Base-by-base conservation (phyloP, 2,888 invertebrate genomes). In the Pherbina coryleti region DNA sequence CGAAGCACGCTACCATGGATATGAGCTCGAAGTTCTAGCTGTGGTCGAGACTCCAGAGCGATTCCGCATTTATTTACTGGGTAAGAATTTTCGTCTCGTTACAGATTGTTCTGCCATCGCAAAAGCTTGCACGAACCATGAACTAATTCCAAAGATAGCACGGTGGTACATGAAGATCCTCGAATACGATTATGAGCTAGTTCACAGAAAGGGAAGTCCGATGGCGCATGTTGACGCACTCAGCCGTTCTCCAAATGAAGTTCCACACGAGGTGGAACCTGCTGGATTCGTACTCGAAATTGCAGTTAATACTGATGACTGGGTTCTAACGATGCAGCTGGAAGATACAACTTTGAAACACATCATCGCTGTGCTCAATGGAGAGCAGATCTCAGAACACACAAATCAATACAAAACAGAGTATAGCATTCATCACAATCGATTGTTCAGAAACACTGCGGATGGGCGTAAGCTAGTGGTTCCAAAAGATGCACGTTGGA, bases 81-180 rank as follows among this genome's bases (percentile, higher is more conserved):
- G 67, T 19, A 75, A 69, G 25, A 8, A 25, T 9, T 75, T 75
- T 57, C 55, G 60, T 7, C 51, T 75, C 44, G 34, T 75, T 7
- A 75, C 66, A 9, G 67, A 75, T 25, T 75, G 67, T n/a, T 51
- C 75, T n/a, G 67, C 75, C 5, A 53, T 75, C 37, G 67, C 55
- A 5, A 66, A 53, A 53, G 49, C 73, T 25, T 77, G 76, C 62
- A 37, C 85, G 83, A 74, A 79, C 76, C 60, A 85, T 84, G 88
- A 69, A 84, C 84, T 75, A 67, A 74, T 57, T 51, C 83, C 67
- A 77, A 83, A 69, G 80, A 78, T 76, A 78, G 83, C 70, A 51
- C 75, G 81, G 37, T 84, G 70, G 87, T 85, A 78, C 82, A 77
- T 78, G 81, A 83, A 71, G 2, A 11, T 79, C 11, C 55, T 76